Evolutionary conservation across 2,888 invertebrate species (phyloP).

Genomic region (Conops quadrifasciatus): DNA sequence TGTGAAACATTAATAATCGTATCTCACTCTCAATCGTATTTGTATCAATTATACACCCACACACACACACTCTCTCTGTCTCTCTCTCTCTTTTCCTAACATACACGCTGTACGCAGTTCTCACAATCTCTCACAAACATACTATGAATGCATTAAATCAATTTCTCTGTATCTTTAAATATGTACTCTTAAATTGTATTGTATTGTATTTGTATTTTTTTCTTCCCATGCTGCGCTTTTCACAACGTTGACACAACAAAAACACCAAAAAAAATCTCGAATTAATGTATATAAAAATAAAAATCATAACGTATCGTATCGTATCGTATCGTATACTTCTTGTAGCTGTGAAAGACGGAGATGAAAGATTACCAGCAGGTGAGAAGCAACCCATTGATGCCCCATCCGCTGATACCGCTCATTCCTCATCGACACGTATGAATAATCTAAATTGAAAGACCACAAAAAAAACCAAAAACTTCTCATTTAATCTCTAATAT

Average conservation of each 20-base stretch:
- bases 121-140: conserved; percentile 11
- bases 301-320: neutral
- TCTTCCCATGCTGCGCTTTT: conserved; percentile 44
- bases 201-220: conserved; percentile 15
- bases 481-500: conserved; percentile 14
- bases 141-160: neutral
- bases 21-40: neutral
- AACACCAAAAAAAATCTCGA: conserved; percentile 4
- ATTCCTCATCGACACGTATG: conserved; percentile 44
- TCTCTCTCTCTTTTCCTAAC: neutral
- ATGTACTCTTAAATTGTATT: neutral
- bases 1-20: conserved; percentile 11
- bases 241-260: conserved; percentile 23
- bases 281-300: conserved; percentile 2
- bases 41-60: neutral
- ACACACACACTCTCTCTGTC: conserved; percentile 14
- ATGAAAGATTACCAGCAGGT: conserved; percentile 76
- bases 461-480: conserved; percentile 36
- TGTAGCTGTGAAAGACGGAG: conserved; percentile 74
- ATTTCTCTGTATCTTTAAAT: conserved; percentile 14
- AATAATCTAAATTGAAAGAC: conserved; percentile 31
- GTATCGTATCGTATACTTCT: conserved; percentile 18
- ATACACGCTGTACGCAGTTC: neutral
- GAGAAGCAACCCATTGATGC: conserved; percentile 59
- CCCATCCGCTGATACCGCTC: conserved; percentile 44